A percentile compares a stretch with the other conserved stretches of the same genome.
Conservation (phyloP, 2,888 invertebrate genomes). For the Platynereis dumerilii region DNA sequence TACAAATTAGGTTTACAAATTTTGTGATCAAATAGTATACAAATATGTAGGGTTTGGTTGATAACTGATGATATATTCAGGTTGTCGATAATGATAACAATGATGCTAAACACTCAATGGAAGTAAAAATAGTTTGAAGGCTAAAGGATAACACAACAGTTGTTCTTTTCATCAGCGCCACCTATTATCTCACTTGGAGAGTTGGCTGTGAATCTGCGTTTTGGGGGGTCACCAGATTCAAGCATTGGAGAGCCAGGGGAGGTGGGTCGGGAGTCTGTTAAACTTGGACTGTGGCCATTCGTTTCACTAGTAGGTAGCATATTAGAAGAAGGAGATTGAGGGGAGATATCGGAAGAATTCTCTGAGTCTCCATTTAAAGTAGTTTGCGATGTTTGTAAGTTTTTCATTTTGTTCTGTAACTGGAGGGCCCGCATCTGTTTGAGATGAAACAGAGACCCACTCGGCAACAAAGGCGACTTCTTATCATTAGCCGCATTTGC, state of each 20-base stretch:
- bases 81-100: too few species aligned
- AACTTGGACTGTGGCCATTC: slow-evolving; percentile 18
- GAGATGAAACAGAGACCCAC: slow-evolving; percentile 84
- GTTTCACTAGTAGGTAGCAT: slow-evolving; percentile 1
- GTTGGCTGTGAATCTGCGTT: slow-evolving; percentile 16
- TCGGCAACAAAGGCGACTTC: slow-evolving; percentile 12
- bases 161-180: slow-evolving; percentile 17
- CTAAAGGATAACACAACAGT: slow-evolving; percentile 21
- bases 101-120: too few species aligned
- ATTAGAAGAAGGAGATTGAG: too few species aligned
- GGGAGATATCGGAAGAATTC: too few species aligned
- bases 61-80: too few species aligned
- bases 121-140: not conserved
- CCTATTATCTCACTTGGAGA: slow-evolving; percentile 20
- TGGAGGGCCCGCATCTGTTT: slow-evolving; percentile 79
- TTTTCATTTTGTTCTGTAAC: slow-evolving; percentile 28
- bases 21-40: too few species aligned
- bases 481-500: not conserved
- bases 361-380: too few species aligned
- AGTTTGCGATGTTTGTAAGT: too few species aligned
- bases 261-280: not conserved
- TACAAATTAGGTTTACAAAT: too few species aligned
- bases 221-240: slow-evolving; percentile 13
- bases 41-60: too few species aligned
- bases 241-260: slow-evolving; percentile 4